These are phyloP conservation scores for Campoletis sonorensis DNA, from an alignment of 1,140 invertebrate genomes.

Conservation along the genomic window DNA sequence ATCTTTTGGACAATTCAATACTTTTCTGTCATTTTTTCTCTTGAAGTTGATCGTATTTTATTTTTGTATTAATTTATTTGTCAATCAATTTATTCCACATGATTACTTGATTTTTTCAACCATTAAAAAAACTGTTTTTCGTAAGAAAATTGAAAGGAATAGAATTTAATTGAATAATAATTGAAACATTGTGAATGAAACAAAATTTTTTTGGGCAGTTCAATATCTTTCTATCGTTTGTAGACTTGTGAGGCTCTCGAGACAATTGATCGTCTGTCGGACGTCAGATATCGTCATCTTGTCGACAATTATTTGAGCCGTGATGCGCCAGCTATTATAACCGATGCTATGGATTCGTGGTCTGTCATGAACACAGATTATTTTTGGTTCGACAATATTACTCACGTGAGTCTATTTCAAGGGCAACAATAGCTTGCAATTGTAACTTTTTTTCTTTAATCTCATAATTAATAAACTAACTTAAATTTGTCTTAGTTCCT, in stretches of 20 bases:
- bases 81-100: no score
- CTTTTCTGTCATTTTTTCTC: slow-evolving; percentile 51
- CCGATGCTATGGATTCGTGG: slow-evolving; percentile 85
- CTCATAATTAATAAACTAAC: no score
- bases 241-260: slow-evolving; percentile 82
- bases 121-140: no score
- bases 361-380: slow-evolving; percentile 79
- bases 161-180: no score
- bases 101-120: no score
- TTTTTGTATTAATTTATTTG: no score
- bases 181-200: background rate
- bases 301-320: slow-evolving; percentile 82
- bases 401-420: slow-evolving; percentile 74
- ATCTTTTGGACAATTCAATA: slow-evolving; percentile 25
- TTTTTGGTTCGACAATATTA: slow-evolving; percentile 83
- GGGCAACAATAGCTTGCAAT: background rate
- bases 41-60: no score
- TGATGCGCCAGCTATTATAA: slow-evolving; percentile 85
- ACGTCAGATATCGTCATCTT: slow-evolving; percentile 80
- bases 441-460: background rate
- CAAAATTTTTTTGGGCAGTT: background rate
- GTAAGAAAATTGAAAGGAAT: no score
- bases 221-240: slow-evolving; percentile 52
- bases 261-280: slow-evolving; percentile 80
- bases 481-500: no score